A percentile compares a stretch with the other conserved stretches of the same genome.
Conservation (phyloP, 2,797 vertebrate genomes). For the Sandelia bainsii region DNA sequence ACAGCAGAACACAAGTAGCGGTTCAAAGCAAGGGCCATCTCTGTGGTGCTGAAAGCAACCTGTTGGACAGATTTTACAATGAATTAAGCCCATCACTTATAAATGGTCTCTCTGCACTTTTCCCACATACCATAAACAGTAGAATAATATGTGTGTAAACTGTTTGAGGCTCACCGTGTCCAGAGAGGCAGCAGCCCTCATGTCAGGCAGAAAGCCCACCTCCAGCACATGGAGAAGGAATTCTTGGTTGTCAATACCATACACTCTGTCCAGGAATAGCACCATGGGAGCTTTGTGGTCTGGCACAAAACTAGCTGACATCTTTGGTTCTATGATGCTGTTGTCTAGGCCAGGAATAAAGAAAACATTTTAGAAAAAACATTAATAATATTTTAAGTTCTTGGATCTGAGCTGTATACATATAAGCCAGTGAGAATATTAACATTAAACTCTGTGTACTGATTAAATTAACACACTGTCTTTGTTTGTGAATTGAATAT, state of each 20-base stretch:
- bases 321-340: slow-evolving; percentile 92
- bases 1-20: slow-evolving; percentile 94
- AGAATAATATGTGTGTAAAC: neutral
- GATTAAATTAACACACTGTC: neutral
- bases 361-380: slow-evolving; percentile 11
- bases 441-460: neutral
- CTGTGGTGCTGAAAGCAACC: slow-evolving; percentile 94
- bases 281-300: slow-evolving; percentile 98
- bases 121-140: neutral
- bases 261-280: slow-evolving; percentile 95
- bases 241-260: slow-evolving; percentile 95
- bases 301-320: slow-evolving; percentile 95
- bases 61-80: slow-evolving; percentile 57
- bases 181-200: slow-evolving; percentile 94
- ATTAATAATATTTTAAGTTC: neutral
- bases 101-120: neutral
- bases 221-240: slow-evolving; percentile 94
- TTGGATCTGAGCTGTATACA: neutral
- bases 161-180: slow-evolving; percentile 88
- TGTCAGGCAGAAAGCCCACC: slow-evolving; percentile 95
- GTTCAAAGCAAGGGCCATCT: slow-evolving; percentile 96
- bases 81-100: neutral
- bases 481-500: neutral
- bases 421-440: neutral
- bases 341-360: slow-evolving; percentile 82